Base-by-base conservation (phyloP, 2,797 vertebrate species). In the Zalophus californianus region DNA sequence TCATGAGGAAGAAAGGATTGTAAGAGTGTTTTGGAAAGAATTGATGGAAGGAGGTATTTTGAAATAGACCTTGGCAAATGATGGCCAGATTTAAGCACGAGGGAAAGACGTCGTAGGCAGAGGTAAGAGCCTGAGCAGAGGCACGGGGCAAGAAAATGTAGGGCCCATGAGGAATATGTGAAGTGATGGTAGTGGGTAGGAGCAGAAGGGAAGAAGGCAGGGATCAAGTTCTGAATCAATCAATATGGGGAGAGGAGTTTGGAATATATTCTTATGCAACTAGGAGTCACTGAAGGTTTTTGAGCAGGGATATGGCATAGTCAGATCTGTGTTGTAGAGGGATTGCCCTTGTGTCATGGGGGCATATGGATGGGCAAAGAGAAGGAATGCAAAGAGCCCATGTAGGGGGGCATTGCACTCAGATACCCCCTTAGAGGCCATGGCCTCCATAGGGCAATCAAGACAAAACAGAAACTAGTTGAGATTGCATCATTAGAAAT, bases 1-100 rank as follows among this genome's bases (percentile, higher is more conserved):
- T 62, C 27, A 13, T 0, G 14, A 66, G 73, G 68, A 60, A 90
- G 72, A 86, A 91, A 84, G 12, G 29, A 90, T 85, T 56, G 44
- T 60, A 72, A 91, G 58, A 41, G 20, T 91, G 48, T 88, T 91
- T 91, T 66, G 48, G 82, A 86, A 91, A 93, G 66, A 78, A 77
- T 7, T 79, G 84, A 48, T 78, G 44, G 44, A 64, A 48, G 50
- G 48, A 1, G 50, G 56, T 82, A 78, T 78, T 77, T 96, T 60
- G 25, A 77, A 78, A 10, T 75, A 78, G 18, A 4, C 48, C 18
- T 79, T 66, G 54, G 64, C 50, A 83, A 72, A 41, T 32, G 25
- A 64, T 60, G 50, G 29, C 38, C 15, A 73, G 48, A 27, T 9
- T 85, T 86, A 77, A 66, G 25, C 58, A 54, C 20, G 13, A 29